phyloP scores from a whole-genome alignment of 2,888 invertebrate species.

The Ecliptopera silaceata region DNA sequence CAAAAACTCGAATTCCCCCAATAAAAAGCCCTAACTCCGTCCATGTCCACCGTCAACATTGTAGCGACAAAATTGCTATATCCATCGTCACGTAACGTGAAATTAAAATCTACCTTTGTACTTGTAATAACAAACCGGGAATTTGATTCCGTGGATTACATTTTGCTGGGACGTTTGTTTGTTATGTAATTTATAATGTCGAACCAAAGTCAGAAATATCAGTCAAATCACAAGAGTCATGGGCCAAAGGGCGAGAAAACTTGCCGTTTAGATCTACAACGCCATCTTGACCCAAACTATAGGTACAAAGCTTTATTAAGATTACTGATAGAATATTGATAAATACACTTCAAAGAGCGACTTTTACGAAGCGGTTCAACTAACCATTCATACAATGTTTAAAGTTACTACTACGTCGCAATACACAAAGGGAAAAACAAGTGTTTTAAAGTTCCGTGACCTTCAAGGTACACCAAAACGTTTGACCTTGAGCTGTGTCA shows the following conservation, averaged over 20 bases:
- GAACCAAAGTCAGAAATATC: too few relatives aligned
- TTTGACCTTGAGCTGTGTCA: conserved; percentile 51
- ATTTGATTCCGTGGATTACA: conserved; percentile 35
- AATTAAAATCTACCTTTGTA: conserved; percentile 46
- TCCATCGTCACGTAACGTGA: conserved; percentile 42
- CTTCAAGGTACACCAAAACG: conserved; percentile 40
- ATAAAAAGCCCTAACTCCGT: conserved; percentile 1
- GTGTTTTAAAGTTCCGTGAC: conserved; percentile 35
- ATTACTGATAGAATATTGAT: too few relatives aligned
- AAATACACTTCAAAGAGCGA: too few relatives aligned
- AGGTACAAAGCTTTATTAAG: too few relatives aligned
- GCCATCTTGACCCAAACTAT: too few relatives aligned
- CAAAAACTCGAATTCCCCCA: not conserved
- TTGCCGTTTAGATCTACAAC: too few relatives aligned
- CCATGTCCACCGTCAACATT: conserved; percentile 37
- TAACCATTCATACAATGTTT: conserved; percentile 1
- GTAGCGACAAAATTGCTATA: conserved; percentile 46
- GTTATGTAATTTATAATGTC: conserved; percentile 5
- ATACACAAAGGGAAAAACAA: conserved; percentile 4
- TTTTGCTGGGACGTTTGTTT: conserved; percentile 19
- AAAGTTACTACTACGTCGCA: conserved; percentile 1
- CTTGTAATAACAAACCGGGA: conserved; percentile 43
- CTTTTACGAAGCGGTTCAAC: not conserved
- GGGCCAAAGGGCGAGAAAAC: too few relatives aligned
- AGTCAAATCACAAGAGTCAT: too few relatives aligned